Base-by-base conservation (phyloP, 2,797 vertebrate species). In the Nannoperca australis region DNA sequence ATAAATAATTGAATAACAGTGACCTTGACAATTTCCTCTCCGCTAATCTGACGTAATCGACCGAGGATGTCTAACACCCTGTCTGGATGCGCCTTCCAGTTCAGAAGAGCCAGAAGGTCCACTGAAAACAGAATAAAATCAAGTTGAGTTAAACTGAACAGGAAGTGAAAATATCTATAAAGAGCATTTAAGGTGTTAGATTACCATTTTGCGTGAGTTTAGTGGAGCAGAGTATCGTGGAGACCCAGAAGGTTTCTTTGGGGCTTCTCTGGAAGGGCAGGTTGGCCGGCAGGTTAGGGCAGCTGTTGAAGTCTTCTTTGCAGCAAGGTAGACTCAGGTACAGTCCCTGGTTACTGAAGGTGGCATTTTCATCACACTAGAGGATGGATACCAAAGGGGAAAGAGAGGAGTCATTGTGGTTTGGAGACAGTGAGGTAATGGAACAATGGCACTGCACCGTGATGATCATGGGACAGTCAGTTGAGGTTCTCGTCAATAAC, bases 11-110 rank as follows among this genome's bases (percentile, higher is more conserved):
- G 62, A 24, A 56, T 18, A 42, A 36, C 45, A 4, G 75, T 50
- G 92, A 99, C 98, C 96, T 99, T 99, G 81, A 99, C 98, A 67
- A 99, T 99, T 91, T 99, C 98, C 90, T 99, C 98, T 30, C 98
- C 98, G 5, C 95, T 99, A 91, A 99, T 97, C 15, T 99, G 98
- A 15, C 97, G 96, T 60, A 99, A 91, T 68, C 97, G 95, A 50
- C 98, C 97, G 13, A 99, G 94, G 90, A 99, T 97, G 89, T 99
- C 98, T 96, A 99, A 95, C 78, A 99, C 96, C 47, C 97, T 94
- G 82, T 99, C 98, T 4, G 98, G 97, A 82, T 99, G 98, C 70
- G 97, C 97, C 84, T 99, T 99, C 98, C 98, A 99, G 81, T 99
- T 99, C 90, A 99, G 94, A n/a, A 99, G 94, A 79, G 98, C 98